Evolutionary conservation across 1,140 invertebrate species (phyloP).

Genomic region (Oppia nitens): DNA sequence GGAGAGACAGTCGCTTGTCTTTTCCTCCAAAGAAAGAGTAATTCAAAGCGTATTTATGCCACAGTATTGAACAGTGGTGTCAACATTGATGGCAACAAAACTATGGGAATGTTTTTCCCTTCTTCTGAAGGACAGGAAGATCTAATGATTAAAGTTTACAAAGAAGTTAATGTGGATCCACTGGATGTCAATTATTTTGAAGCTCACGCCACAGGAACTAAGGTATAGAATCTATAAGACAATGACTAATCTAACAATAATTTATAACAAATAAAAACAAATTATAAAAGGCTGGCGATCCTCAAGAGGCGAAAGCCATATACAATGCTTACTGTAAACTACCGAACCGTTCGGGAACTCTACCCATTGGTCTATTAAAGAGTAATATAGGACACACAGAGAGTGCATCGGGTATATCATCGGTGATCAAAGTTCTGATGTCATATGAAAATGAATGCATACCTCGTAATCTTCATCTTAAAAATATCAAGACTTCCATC

Average conservation of each 20-base stretch:
- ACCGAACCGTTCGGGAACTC: constrained; percentile 56
- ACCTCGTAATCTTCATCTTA: constrained; percentile 78
- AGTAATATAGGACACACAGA: constrained; percentile 85
- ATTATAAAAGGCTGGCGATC: constrained; percentile 30
- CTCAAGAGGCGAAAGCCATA: constrained; percentile 1
- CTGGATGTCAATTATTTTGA: too few species aligned
- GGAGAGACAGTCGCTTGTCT: constrained; percentile 68
- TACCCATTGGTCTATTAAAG: too few species aligned
- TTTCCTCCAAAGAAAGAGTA: constrained; percentile 54
- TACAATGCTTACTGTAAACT: not conserved
- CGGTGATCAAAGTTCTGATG: constrained; percentile 67
- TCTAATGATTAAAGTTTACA: constrained; percentile 27
- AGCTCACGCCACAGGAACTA: too few species aligned
- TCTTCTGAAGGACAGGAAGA: constrained; percentile 23
- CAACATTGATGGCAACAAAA: constrained; percentile 76
- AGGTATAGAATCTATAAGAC: too few species aligned
- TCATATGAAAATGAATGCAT: constrained; percentile 72
- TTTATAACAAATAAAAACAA: too few species aligned
- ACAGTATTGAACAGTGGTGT: too few species aligned
- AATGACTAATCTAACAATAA: too few species aligned
- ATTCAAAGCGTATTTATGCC: constrained; percentile 55
- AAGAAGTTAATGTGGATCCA: constrained; percentile 28
- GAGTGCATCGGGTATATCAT: constrained; percentile 62
- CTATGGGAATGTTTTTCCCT: constrained; percentile 48
- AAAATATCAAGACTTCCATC: constrained; percentile 72